Conservation (phyloP, 2,888 invertebrate species). For the Nemotelus pantherinus region DNA sequence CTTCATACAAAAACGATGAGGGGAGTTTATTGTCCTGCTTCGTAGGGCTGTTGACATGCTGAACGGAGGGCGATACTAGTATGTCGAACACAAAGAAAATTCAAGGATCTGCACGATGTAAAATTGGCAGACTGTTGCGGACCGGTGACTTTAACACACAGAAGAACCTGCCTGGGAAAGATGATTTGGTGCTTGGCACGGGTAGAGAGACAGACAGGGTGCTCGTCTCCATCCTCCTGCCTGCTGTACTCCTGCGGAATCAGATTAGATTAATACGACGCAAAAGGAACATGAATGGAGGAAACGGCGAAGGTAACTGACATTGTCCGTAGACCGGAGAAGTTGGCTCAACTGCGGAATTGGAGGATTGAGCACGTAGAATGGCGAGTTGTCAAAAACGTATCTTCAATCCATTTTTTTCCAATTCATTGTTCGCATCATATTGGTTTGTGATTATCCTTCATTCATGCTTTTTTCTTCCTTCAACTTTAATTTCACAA, state of each 20-base stretch:
- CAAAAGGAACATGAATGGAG: constrained; percentile 30
- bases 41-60: too few relatives aligned
- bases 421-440: too few relatives aligned
- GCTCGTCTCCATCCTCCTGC: background rate
- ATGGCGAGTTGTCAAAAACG: too few relatives aligned
- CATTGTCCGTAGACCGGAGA: constrained; percentile 11
- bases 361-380: too few relatives aligned
- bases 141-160: constrained; percentile 23
- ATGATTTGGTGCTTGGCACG: constrained; percentile 23
- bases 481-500: too few relatives aligned
- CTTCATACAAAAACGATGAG: background rate
- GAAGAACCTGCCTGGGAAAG: background rate
- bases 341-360: too few relatives aligned
- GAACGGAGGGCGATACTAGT: background rate
- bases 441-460: too few relatives aligned
- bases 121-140: constrained; percentile 44
- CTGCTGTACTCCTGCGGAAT: constrained; percentile 1
- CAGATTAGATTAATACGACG: constrained; percentile 36
- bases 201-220: background rate
- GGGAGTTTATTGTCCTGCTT: background rate
- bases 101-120: constrained; percentile 29
- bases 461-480: too few relatives aligned
- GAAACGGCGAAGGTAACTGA: constrained; percentile 37
- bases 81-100: constrained; percentile 15
- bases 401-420: too few relatives aligned